Evolutionary conservation across 2,888 invertebrate genomes (phyloP).

Genomic region (Plebejus anna): DNA sequence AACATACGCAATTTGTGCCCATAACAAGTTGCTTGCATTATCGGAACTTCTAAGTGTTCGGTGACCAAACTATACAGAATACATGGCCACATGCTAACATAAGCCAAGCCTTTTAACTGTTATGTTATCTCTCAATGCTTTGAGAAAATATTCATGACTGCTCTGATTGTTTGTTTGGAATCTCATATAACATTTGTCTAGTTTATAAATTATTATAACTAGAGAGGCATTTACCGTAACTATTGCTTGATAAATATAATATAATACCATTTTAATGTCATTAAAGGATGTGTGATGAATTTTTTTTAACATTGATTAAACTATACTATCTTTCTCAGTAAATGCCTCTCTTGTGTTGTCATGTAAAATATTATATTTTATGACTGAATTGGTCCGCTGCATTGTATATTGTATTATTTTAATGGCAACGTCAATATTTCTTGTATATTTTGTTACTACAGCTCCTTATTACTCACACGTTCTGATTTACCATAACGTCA

Average conservation of each 20-base stretch:
- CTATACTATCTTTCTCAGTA: no score
- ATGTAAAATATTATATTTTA: neutral
- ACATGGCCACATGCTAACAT: neutral
- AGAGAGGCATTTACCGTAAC: neutral
- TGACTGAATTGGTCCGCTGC: neutral
- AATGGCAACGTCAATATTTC: constrained; percentile 11
- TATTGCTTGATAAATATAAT: neutral
- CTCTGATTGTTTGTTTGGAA: constrained; percentile 33
- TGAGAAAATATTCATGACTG: constrained; percentile 46
- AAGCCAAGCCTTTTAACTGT: constrained; percentile 32
- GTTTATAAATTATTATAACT: neutral
- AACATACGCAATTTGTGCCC: neutral
- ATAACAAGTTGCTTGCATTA: neutral
- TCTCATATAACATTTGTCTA: constrained; percentile 29
- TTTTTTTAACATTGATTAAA: no score
- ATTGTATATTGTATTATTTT: neutral
- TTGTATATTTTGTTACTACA: constrained; percentile 13
- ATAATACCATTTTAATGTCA: neutral
- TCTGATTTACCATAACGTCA: neutral
- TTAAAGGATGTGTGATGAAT: no score
- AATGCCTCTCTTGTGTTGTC: neutral
- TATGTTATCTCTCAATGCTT: constrained; percentile 45
- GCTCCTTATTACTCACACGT: neutral
- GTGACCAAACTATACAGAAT: neutral
- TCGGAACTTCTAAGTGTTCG: neutral